phyloP scores from a whole-genome alignment of 2,888 invertebrate species.

The Lepeophtheirus nordmannii region DNA sequence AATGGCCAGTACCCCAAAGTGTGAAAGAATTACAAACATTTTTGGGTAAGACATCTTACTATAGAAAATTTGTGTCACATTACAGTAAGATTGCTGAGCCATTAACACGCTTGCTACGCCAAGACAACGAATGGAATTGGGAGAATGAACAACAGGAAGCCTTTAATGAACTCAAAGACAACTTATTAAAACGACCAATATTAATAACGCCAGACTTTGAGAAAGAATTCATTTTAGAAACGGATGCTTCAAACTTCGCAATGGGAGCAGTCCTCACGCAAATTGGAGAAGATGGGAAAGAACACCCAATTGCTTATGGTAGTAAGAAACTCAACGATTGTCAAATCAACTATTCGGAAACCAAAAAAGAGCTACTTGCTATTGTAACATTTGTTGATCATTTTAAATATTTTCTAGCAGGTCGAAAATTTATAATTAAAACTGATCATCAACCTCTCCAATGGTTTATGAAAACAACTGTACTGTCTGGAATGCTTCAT shows the following conservation, averaged over 20 bases:
- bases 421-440: background rate
- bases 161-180: background rate
- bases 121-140: background rate
- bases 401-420: background rate
- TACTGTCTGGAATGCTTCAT: background rate
- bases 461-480: background rate
- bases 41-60: slow-evolving; percentile 26
- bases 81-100: slow-evolving; percentile 21
- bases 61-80: slow-evolving; percentile 25
- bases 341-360: background rate
- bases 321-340: background rate
- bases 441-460: slow-evolving; percentile 10
- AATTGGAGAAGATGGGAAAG: background rate
- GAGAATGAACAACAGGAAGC: background rate
- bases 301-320: background rate
- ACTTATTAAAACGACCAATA: background rate
- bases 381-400: background rate
- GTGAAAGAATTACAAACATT: slow-evolving; percentile 26
- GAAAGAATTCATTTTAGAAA: background rate
- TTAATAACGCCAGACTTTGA: background rate
- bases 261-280: background rate
- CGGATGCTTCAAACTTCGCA: background rate
- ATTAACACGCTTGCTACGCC: background rate
- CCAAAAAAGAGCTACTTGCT: background rate
- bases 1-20: slow-evolving; percentile 21